Evolutionary conservation across 2,888 invertebrate genomes (phyloP).

Genomic region (Drosophila fulvimacula): DNA sequence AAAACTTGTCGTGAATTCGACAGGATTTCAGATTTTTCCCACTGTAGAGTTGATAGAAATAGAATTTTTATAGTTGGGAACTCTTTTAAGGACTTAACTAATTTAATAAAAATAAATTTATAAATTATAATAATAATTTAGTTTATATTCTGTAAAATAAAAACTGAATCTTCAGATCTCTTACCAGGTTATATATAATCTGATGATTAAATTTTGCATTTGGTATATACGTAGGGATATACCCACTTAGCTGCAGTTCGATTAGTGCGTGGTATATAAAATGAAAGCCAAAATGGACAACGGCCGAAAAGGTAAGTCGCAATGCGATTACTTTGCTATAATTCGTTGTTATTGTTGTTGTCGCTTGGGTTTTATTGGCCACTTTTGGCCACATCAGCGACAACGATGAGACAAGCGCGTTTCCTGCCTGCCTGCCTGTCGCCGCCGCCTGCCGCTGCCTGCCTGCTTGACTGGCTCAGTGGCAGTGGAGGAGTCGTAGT

Average conservation of each 20-base stretch:
- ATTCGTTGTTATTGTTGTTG: conserved; percentile 70
- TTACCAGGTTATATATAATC: not conserved
- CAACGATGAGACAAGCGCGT: conserved; percentile 80
- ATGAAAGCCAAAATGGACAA: conserved; percentile 57
- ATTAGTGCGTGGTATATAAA: conserved; percentile 14
- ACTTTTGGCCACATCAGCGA: conserved; percentile 82
- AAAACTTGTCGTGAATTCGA: too few species aligned
- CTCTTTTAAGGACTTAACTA: too few species aligned
- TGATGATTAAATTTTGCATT: too few species aligned
- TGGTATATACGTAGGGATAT: too few species aligned
- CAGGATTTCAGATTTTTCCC: too few species aligned
- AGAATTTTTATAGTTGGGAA: too few species aligned
- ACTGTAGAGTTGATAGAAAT: too few species aligned
- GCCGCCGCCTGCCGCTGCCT: not conserved
- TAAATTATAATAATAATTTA: too few species aligned
- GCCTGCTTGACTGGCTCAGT: conserved; percentile 2
- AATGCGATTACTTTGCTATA: conserved; percentile 81
- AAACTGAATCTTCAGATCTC: not conserved
- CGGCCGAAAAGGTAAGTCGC: conserved; percentile 54
- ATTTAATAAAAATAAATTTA: too few species aligned
- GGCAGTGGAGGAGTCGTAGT: conserved; percentile 14
- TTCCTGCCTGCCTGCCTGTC: conserved; percentile 61
- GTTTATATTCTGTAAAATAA: too few species aligned
- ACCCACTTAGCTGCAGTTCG: not conserved
- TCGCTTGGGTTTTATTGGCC: conserved; percentile 76